Conservation (phyloP, 2,888 invertebrate species). For the Phortica okadai region DNA sequence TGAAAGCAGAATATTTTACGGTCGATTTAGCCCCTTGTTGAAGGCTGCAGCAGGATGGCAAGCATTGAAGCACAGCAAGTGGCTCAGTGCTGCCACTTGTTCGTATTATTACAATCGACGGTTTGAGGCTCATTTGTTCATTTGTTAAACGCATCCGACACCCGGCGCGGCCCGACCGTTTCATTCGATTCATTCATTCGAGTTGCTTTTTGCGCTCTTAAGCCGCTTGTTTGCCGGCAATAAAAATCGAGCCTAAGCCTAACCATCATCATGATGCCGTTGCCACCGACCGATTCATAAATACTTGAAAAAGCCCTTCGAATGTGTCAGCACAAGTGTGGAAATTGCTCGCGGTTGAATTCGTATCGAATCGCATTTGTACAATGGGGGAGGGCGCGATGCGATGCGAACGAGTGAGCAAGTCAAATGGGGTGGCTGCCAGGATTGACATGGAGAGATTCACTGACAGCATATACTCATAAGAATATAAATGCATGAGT, state of each 20-base stretch:
- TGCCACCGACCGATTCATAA: conserved; percentile 65
- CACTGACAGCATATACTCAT: conserved; percentile 23
- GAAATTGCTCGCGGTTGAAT: conserved; percentile 65
- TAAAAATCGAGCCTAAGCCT: conserved; percentile 65
- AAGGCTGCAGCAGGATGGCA: conserved; percentile 33
- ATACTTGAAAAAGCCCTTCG: conserved; percentile 67
- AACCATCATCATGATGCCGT: conserved; percentile 61
- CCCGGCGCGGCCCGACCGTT: too few species aligned
- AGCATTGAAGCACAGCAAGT: conserved; percentile 37
- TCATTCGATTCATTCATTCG: not conserved
- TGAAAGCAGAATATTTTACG: conserved; percentile 72
- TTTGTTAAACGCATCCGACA: conserved; percentile 61
- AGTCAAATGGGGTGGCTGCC: conserved; percentile 45
- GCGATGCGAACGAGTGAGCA: not conserved
- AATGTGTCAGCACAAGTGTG: conserved; percentile 75
- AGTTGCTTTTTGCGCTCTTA: conserved; percentile 58
- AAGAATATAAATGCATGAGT: conserved; percentile 14
- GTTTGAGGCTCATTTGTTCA: conserved; percentile 62
- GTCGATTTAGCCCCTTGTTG: conserved; percentile 70
- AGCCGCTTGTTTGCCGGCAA: conserved; percentile 74
- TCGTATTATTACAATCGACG: conserved; percentile 28
- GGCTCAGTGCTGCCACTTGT: conserved; percentile 27
- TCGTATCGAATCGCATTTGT: not conserved
- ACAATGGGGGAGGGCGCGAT: conserved; percentile 40
- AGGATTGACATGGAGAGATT: conserved; percentile 44